Evolutionary conservation across 64 coral and sea anemone genomes (phyloP).

Genomic region (Stichodactyla mertensii): DNA sequence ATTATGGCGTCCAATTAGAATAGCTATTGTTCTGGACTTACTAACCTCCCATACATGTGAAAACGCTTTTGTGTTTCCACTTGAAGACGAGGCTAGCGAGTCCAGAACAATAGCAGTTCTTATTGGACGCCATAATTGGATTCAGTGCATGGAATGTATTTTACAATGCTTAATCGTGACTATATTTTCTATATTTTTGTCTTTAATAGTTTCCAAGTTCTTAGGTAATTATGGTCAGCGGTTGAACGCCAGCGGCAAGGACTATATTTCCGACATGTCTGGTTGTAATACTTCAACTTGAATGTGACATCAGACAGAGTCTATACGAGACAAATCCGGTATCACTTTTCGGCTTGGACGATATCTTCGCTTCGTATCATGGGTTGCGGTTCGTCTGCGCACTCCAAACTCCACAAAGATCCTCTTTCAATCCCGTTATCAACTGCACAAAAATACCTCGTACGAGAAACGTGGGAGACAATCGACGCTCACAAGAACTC

Average conservation of each 20-base stretch:
- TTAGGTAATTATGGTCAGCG: not conserved
- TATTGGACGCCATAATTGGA: too few species aligned
- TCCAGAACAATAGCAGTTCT: too few species aligned
- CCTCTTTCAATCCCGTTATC: conserved; percentile 28
- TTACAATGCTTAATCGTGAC: too few species aligned
- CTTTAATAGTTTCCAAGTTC: not conserved
- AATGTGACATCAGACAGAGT: not conserved
- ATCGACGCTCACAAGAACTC: conserved; percentile 40
- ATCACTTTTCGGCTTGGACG: too few species aligned
- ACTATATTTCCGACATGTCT: not conserved
- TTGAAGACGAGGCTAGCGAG: too few species aligned
- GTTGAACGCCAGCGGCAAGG: not conserved
- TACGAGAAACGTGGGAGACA: conserved; percentile 77
- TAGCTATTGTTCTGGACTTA: too few species aligned
- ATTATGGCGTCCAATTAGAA: too few species aligned
- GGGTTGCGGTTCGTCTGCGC: conserved; percentile 51
- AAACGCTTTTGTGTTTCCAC: too few species aligned
- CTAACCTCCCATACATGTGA: too few species aligned
- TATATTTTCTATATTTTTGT: not conserved
- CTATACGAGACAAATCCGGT: not conserved
- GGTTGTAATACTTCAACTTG: not conserved
- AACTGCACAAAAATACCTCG: conserved; percentile 70
- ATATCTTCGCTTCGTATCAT: conserved; percentile 1
- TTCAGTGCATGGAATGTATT: too few species aligned
- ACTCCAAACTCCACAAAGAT: conserved; percentile 10